Percentiles rank a stretch among this genome's conserved stretches.
Conservation (phyloP, 2,113 vertebrate genomes). For the Phocoena sinus region DNA sequence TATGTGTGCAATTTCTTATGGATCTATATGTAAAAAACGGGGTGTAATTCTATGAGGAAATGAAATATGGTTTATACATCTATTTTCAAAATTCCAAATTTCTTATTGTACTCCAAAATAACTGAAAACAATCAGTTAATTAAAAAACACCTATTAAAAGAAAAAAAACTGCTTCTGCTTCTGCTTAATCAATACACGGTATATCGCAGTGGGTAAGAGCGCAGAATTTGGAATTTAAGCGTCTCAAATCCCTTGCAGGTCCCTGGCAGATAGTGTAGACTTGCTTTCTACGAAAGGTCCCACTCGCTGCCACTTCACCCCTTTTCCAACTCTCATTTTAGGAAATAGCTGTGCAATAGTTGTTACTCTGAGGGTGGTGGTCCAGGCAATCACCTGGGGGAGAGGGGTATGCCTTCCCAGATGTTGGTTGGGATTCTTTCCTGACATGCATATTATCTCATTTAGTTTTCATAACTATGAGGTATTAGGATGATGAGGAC, state of each 20-base stretch:
- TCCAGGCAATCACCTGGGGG: not conserved
- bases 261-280: not conserved
- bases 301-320: not conserved
- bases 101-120: not conserved
- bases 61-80: not conserved
- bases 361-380: not conserved
- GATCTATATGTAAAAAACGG: not conserved
- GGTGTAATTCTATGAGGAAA: not conserved
- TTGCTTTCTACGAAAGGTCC: not conserved
- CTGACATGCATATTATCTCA: not conserved
- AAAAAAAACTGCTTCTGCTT: not conserved
- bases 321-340: not conserved
- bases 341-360: not conserved
- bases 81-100: not conserved
- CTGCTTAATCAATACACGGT: not conserved
- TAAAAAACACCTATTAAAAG: not conserved
- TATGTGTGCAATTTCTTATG: not conserved
- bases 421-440: not conserved
- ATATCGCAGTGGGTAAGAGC: not conserved
- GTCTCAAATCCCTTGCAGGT: not conserved
- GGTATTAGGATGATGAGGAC: not conserved
- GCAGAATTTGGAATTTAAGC: not conserved
- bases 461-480: not conserved
- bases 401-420: not conserved
- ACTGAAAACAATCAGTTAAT: not conserved